Percentiles rank a stretch among this genome's conserved stretches.
Evolutionary conservation across 1,140 invertebrate genomes (phyloP).

Genomic region (Portunus trituberculatus): DNA sequence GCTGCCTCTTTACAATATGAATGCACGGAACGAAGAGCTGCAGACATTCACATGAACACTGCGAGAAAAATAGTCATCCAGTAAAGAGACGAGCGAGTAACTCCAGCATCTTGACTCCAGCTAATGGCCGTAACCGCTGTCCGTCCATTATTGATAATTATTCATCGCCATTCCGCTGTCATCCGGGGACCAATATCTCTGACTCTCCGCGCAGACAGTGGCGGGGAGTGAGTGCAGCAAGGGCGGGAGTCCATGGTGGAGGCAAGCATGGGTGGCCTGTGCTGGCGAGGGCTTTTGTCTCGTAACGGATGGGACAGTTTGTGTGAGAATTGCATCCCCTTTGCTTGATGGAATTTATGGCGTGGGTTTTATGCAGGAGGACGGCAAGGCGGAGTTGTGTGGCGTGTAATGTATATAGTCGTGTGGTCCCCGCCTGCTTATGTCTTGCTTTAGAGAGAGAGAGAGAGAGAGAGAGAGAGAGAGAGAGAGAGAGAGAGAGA

Average conservation of each 20-base stretch:
- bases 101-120: constrained; percentile 44
- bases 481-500: too few relatives aligned
- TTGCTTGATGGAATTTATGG: constrained; percentile 40
- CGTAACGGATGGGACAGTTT: constrained; percentile 34
- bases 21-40: too few relatives aligned
- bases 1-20: too few relatives aligned
- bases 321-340: constrained; percentile 53
- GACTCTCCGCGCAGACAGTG: neutral
- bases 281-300: neutral
- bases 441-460: neutral
- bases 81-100: neutral
- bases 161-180: constrained; percentile 72
- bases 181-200: constrained; percentile 60
- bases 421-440: neutral
- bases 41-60: too few relatives aligned
- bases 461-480: too few relatives aligned
- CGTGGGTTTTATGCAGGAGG: constrained; percentile 49
- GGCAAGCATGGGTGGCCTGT: neutral
- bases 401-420: constrained; percentile 43
- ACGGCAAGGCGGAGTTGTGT: neutral
- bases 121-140: constrained; percentile 73
- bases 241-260: neutral
- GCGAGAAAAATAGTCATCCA: too few relatives aligned
- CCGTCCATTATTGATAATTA: constrained; percentile 74
- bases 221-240: neutral